Base-by-base conservation (phyloP, 2,797 vertebrate genomes). In the Pelodytes ibericus region DNA sequence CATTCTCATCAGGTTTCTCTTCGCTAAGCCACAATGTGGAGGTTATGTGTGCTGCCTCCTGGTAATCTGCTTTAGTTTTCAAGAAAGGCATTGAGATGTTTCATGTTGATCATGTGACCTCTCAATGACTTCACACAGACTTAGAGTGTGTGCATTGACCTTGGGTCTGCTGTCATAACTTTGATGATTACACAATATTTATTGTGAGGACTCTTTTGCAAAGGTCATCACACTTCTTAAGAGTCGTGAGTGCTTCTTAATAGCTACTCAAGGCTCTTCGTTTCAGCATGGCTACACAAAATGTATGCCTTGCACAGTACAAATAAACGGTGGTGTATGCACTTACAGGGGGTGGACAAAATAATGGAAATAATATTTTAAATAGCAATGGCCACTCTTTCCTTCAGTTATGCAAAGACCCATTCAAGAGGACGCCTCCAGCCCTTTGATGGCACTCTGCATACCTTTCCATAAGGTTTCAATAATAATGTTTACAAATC, bases 251-350 rank as follows among this genome's bases (percentile, higher is more conserved):
- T 27, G 26, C 20, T 47, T 58, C 53, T 18, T 13, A 31, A 26
- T 7, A 58, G 67, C 10, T n/a, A 31, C 44, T 67, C 44, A 13
- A n/a, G n/a, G 51, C 7, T 29, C 33, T 5, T 26, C 2, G 27
- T 29, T 33, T 44, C 56, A 29, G 33, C 31, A 41, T 70, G 22
- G 33, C 67, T 70, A 22, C 33, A 3, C 75, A 83, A 60, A 49
- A 78, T 83, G 51, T 22, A 67, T 51, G n/a, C 41, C n/a, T 6
- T 18, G 29, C 30, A 15, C 44, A 47, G 5, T 36, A 11, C 11
- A 36, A 36, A 36, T 36, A 1, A 36, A 5, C 33, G 11, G 11
- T 36, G 5, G 33, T 36, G n/a, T n/a, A n/a, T n/a, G n/a, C n/a
- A n/a, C n/a, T n/a, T n/a, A n/a, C n/a, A n/a, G n/a, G n/a, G n/a